Base-by-base conservation (phyloP, 2,113 vertebrate species). In the Stigmatopora argus region DNA sequence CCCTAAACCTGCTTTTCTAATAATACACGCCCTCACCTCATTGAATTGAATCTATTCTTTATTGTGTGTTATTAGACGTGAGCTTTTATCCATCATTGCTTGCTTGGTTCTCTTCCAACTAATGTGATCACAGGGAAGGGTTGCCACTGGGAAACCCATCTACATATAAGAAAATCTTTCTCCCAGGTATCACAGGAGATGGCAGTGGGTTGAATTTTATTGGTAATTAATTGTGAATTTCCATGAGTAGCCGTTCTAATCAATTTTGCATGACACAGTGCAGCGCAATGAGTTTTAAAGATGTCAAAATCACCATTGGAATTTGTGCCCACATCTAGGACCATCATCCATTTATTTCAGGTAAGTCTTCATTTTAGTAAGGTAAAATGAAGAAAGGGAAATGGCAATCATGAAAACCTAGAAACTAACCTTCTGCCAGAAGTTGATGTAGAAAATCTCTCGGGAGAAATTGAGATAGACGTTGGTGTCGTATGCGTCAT, bases 391-490 rank as follows among this genome's bases (percentile, higher is more conserved):
- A 61, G 18, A 45, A 55, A 13, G n/a, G 38, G 5, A 7, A 14
- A 61, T 5, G 14, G 0, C 10, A n/a, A 4, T 9, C 4, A 58
- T 38, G 13, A 23, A 19, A 26, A 19, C 31, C 3, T 49, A 46
- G 48, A 26, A 45, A 85, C 94, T 87, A 89, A 99, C 96, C 94
- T 94, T 95, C 87, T 99, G 95, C 94, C 95, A 94, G 90, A 95
- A 96, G 90, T 99, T 99, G 89, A 99, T 98, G 87, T 99, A 99
- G 91, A 94, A 98, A 65, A 99, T 92, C 65, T 98, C 94, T 58
- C 84, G 91, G 85, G 96, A 95, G 83, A 98, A 96, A 64, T 97
- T 96, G 89, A 99, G 94, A 87, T 94, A 95, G 72, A 98, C 93
- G 35, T 97, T 98, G 80, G 96, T 93, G 78, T 99, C 96, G 0